Evolutionary conservation across 2,888 invertebrate genomes (phyloP).

Genomic region (Chalcis sispes): DNA sequence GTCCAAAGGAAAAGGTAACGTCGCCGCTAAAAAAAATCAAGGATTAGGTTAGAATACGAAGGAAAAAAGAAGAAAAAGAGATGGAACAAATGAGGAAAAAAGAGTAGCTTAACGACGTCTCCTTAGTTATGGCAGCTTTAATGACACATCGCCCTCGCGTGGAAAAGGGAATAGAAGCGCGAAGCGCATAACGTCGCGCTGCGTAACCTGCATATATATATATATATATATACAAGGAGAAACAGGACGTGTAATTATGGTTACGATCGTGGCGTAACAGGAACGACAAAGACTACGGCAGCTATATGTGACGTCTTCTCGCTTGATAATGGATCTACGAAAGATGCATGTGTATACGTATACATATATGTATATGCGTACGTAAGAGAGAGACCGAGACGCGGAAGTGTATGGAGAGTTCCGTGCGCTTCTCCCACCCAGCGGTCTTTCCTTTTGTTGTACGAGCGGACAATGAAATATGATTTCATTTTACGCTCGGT

Average conservation of each 20-base stretch:
- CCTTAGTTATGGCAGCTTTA: constrained; percentile 28
- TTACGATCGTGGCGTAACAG: too few relatives aligned
- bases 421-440: too few relatives aligned
- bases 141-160: background rate
- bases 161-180: too few relatives aligned
- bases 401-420: background rate
- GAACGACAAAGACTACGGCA: too few relatives aligned
- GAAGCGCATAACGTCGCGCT: background rate
- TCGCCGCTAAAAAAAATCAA: too few relatives aligned
- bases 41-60: too few relatives aligned
- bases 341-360: background rate
- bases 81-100: background rate
- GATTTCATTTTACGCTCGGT: constrained; percentile 2
- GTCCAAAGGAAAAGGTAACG: background rate
- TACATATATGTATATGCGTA: background rate
- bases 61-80: too few relatives aligned
- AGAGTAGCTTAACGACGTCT: constrained; percentile 10
- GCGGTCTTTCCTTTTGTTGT: background rate
- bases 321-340: constrained; percentile 3
- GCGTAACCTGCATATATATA: background rate
- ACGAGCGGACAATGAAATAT: constrained; percentile 1
- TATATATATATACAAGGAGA: background rate
- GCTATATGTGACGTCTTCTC: too few relatives aligned
- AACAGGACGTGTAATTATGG: too few relatives aligned
- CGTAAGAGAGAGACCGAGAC: background rate